These are phyloP conservation scores for Nannobrachium achirus DNA, from an alignment of 2,113 vertebrate species.

Conservation along the genomic window DNA sequence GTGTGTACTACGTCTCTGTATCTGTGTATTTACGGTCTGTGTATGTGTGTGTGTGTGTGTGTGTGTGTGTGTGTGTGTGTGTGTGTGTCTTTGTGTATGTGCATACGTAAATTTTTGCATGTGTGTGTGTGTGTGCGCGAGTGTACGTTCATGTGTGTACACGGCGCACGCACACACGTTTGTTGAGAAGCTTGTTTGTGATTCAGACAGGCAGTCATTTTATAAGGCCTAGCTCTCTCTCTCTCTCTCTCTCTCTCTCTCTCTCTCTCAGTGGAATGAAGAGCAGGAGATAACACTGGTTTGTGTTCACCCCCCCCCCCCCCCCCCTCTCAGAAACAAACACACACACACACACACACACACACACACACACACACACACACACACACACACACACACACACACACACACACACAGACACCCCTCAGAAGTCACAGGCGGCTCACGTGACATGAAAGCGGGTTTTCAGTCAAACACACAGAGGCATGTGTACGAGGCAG, in stretches of 20 bases:
- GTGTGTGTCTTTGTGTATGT: background rate
- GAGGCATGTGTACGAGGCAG: conserved; percentile 58
- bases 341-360: conserved; percentile 16
- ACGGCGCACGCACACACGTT: too few relatives aligned
- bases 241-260: too few relatives aligned
- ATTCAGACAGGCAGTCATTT: conserved; percentile 69
- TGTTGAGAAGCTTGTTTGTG: conserved; percentile 54
- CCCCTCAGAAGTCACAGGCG: background rate
- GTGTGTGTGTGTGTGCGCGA: too few relatives aligned
- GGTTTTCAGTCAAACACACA: conserved; percentile 9
- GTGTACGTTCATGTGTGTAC: too few relatives aligned
- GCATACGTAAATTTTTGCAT: too few relatives aligned
- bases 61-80: background rate
- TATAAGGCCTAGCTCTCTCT: conserved; percentile 69
- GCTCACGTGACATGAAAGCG: background rate
- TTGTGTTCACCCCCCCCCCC: conserved; percentile 53
- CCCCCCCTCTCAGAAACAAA: conserved; percentile 7
- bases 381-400: conserved; percentile 35
- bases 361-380: conserved; percentile 33
- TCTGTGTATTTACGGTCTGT: background rate
- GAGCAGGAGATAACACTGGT: conserved; percentile 65
- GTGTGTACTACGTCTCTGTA: background rate
- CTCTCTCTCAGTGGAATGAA: conserved; percentile 59
- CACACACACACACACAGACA: background rate
- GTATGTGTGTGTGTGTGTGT: too few relatives aligned